A percentile compares a stretch with the other conserved stretches of the same genome.
Conservation (phyloP, 2,888 invertebrate genomes). For the Amblyjoppa proteus region DNA sequence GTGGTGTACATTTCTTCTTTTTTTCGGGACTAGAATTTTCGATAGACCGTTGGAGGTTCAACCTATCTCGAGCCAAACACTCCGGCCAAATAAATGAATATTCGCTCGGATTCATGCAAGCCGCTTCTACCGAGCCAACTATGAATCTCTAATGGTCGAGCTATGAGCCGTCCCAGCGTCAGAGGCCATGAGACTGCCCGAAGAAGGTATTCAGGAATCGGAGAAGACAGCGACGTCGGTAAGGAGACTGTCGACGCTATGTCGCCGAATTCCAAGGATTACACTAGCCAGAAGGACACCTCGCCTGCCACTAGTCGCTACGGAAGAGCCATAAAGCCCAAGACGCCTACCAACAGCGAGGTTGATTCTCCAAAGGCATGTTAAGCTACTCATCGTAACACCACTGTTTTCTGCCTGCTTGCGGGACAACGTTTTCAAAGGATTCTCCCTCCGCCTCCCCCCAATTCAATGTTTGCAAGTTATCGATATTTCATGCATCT, state of each 20-base stretch:
- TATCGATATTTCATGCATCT: no score
- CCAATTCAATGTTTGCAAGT: no score
- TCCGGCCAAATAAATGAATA: not conserved
- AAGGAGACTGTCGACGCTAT: not conserved
- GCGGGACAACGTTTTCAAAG: not conserved
- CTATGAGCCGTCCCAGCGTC: conserved; percentile 52
- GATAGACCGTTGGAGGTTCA: not conserved
- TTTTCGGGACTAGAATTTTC: not conserved
- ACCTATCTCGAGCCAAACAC: not conserved
- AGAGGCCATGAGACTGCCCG: conserved; percentile 22
- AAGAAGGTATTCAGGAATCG: conserved; percentile 11
- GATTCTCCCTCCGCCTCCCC: not conserved
- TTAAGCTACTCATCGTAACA: not conserved
- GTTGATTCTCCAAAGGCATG: conserved; percentile 74
- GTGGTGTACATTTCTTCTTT: not conserved
- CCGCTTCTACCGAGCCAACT: conserved; percentile 1
- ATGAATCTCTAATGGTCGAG: conserved; percentile 42
- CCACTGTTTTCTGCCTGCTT: not conserved
- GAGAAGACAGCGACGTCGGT: not conserved
- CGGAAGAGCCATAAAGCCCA: conserved; percentile 87
- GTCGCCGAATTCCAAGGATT: conserved; percentile 9
- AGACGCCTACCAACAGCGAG: conserved; percentile 76
- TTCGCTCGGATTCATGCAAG: not conserved
- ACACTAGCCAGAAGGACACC: conserved; percentile 4
- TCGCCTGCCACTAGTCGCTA: conserved; percentile 86